Evolutionary conservation across 2,888 invertebrate genomes (phyloP).

Genomic region (Parapristionchus giblindavisi): DNA sequence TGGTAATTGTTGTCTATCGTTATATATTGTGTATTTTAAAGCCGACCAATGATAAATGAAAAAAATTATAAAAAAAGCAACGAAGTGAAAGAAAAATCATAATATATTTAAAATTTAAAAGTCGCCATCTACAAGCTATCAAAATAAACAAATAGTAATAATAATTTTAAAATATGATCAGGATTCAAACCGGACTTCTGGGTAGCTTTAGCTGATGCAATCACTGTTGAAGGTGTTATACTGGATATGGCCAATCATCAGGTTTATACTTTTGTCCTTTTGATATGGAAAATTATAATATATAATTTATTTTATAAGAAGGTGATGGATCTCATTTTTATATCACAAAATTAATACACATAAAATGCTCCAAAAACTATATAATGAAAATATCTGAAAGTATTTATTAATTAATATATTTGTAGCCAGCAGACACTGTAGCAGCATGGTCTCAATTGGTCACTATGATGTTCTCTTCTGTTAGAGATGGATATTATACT

Average conservation of each 20-base stretch:
- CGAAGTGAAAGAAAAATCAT: no score
- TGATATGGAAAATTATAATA: background rate
- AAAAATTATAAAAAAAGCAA: no score
- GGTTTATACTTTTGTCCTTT: background rate
- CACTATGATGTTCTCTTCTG: constrained; percentile 63
- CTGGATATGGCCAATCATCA: constrained; percentile 64
- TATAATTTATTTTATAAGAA: no score
- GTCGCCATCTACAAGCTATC: no score
- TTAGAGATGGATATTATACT: constrained; percentile 68
- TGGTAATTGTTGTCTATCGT: no score
- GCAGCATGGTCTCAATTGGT: constrained; percentile 67
- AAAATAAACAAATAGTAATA: no score
- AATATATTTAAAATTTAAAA: no score
- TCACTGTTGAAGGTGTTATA: constrained; percentile 68
- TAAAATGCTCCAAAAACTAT: background rate
- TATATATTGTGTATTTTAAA: no score
- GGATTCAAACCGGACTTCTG: constrained; percentile 70
- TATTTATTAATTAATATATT: constrained; percentile 1
- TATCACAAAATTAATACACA: background rate
- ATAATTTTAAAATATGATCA: no score
- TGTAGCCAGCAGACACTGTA: constrained; percentile 66
- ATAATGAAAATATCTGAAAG: background rate
- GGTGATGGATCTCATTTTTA: no score
- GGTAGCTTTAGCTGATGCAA: constrained; percentile 68
- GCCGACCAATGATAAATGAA: no score